Percentiles rank a stretch among this genome's conserved stretches.
Conservation (phyloP, 2,888 invertebrate genomes). For the Oligia strigilis region DNA sequence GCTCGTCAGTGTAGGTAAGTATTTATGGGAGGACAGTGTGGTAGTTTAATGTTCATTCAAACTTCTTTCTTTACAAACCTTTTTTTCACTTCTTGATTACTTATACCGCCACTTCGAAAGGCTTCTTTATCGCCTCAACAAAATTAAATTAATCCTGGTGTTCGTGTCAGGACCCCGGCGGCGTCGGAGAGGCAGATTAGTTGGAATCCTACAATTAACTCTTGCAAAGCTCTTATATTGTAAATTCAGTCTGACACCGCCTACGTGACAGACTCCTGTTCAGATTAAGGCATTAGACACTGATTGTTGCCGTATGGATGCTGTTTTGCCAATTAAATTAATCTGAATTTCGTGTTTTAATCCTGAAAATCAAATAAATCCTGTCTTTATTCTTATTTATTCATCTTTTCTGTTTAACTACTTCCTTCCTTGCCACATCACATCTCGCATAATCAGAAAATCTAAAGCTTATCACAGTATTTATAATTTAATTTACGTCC, state of each 20-base stretch:
- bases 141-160: slow-evolving; percentile 66
- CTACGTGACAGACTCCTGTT: slow-evolving; percentile 67
- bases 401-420: not conserved
- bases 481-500: not conserved
- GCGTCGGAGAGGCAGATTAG: slow-evolving; percentile 65
- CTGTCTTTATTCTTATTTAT: not conserved
- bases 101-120: slow-evolving; percentile 18
- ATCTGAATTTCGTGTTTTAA: not conserved
- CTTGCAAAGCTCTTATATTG: slow-evolving; percentile 68
- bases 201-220: slow-evolving; percentile 72
- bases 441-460: not conserved
- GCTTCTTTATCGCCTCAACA: slow-evolving; percentile 64
- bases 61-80: not conserved
- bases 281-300: slow-evolving; percentile 63
- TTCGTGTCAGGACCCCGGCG: slow-evolving; percentile 39
- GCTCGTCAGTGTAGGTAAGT: not conserved
- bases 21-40: not conserved
- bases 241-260: slow-evolving; percentile 64
- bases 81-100: slow-evolving; percentile 3
- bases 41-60: not conserved
- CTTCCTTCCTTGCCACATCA: too few relatives aligned
- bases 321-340: slow-evolving; percentile 5
- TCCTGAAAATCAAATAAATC: not conserved
- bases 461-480: not conserved
- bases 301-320: slow-evolving; percentile 50